Conservation (phyloP, 2,113 vertebrate species). For the Perca fluviatilis region DNA sequence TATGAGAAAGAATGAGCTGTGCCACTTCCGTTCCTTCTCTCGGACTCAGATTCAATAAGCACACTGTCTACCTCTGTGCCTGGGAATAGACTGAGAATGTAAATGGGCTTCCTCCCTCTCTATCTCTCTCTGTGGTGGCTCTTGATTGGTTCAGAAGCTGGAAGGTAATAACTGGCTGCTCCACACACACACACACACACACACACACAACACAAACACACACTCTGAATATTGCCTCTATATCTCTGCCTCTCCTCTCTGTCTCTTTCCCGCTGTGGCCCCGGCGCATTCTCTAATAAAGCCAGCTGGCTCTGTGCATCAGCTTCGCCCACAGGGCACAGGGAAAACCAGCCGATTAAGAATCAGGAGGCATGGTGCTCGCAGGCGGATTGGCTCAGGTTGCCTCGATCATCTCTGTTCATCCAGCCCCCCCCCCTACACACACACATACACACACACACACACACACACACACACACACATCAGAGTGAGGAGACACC, state of each 20-base stretch:
- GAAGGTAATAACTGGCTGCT: conserved; percentile 63
- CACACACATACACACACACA: conserved; percentile 23
- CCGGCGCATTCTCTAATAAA: conserved; percentile 74
- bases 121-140: conserved; percentile 39
- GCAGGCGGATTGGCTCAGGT: conserved; percentile 79
- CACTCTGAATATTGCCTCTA: conserved; percentile 41
- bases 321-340: conserved; percentile 71
- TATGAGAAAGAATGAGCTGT: conserved; percentile 53
- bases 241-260: conserved; percentile 54
- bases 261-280: conserved; percentile 61
- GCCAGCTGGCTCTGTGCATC: conserved; percentile 75
- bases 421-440: conserved; percentile 45
- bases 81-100: conserved; percentile 47
- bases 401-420: conserved; percentile 58
- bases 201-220: no score
- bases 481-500: conserved; percentile 31
- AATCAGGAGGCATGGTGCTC: conserved; percentile 69
- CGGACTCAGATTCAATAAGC: conserved; percentile 53
- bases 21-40: conserved; percentile 50
- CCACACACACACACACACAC: neutral
- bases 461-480: conserved; percentile 26
- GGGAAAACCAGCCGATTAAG: conserved; percentile 82
- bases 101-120: conserved; percentile 56
- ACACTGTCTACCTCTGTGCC: conserved; percentile 53
- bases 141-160: conserved; percentile 63